Evolutionary conservation across 2,888 invertebrate species (phyloP).

Genomic region (Coleophora deauratella): DNA sequence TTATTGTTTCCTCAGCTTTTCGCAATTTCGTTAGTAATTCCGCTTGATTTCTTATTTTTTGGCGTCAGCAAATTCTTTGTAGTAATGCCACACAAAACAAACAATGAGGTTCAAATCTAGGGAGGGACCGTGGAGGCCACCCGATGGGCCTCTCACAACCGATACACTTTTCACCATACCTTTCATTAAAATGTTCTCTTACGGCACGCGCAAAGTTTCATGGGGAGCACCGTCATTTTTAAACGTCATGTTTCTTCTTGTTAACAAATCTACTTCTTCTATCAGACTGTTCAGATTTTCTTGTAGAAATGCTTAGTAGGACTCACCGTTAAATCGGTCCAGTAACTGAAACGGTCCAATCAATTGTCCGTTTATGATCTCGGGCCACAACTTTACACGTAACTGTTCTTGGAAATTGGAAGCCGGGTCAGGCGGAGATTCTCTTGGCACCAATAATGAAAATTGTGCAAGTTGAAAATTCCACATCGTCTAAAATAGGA

Average conservation of each 20-base stretch:
- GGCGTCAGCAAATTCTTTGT: conserved; percentile 12
- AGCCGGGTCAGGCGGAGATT: neutral
- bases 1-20: too few species aligned
- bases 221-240: conserved; percentile 4
- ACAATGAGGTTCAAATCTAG: conserved; percentile 14
- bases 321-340: conserved; percentile 1
- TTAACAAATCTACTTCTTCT: neutral
- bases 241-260: neutral
- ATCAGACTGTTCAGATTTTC: neutral
- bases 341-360: neutral
- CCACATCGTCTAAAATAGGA: conserved; percentile 2
- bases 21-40: conserved; percentile 5
- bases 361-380: neutral
- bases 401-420: neutral
- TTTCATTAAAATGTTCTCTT: conserved; percentile 8
- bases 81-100: conserved; percentile 13
- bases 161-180: conserved; percentile 15
- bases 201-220: conserved; percentile 4
- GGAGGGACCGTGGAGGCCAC: conserved; percentile 14
- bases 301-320: neutral
- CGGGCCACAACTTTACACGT: neutral
- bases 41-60: conserved; percentile 1
- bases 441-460: neutral
- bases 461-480: conserved; percentile 3
- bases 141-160: conserved; percentile 12